Percentiles rank a stretch among this genome's conserved stretches.
Conservation (phyloP, 2,113 vertebrate genomes). For the Osmerus mordax region DNA sequence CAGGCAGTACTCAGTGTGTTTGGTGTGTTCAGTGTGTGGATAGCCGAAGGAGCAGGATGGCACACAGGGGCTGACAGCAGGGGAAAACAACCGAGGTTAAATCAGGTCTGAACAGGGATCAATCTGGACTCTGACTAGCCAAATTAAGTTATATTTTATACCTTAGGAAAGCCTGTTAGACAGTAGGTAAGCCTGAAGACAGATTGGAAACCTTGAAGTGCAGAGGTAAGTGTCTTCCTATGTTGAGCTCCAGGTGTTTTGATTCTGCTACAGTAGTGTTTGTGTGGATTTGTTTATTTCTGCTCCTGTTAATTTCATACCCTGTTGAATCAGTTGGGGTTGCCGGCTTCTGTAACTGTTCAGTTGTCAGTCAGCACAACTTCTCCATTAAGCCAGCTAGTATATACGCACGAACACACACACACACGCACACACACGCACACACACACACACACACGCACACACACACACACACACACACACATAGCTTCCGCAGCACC, state of each 20-base stretch:
- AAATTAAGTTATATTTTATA: not conserved
- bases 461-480: not conserved
- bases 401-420: not conserved
- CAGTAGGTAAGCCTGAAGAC: not conserved
- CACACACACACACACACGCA: not conserved
- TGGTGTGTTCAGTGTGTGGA: constrained; percentile 21
- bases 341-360: not conserved
- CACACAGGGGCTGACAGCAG: constrained; percentile 8
- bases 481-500: not conserved
- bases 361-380: not conserved
- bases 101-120: not conserved
- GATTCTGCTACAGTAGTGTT: not conserved
- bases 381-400: no score
- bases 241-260: not conserved
- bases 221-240: constrained; percentile 5
- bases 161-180: not conserved
- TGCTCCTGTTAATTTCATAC: no score
- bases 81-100: not conserved
- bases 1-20: constrained; percentile 8
- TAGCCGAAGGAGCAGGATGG: constrained; percentile 28
- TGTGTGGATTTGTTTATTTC: not conserved
- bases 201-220: not conserved
- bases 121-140: not conserved
- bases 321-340: not conserved
- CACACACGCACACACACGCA: not conserved